A percentile compares a stretch with the other conserved stretches of the same genome.
These are phyloP conservation scores for Drosophila anceps DNA, from an alignment of 2,888 invertebrate genomes.

Conservation along the genomic window DNA sequence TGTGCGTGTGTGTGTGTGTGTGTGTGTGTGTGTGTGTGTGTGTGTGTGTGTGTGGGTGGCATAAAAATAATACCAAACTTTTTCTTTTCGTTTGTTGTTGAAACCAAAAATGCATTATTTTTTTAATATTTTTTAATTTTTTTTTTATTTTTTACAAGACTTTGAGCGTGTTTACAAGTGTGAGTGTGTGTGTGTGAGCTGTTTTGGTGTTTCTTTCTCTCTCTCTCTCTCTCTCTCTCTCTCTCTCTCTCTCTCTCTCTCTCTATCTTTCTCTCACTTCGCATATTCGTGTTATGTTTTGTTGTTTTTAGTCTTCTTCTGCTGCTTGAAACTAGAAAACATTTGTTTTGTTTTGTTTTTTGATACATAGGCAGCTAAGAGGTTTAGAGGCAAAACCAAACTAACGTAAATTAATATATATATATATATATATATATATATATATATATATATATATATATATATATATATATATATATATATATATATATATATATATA, in stretches of 20 bases:
- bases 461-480: too few species aligned
- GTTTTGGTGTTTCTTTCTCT: conserved; percentile 32
- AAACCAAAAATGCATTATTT: conserved; percentile 62
- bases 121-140: conserved; percentile 28
- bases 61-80: not conserved
- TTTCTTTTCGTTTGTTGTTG: conserved; percentile 18
- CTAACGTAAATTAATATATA: not conserved
- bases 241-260: conserved; percentile 14
- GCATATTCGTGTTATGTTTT: conserved; percentile 14
- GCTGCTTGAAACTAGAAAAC: conserved; percentile 26
- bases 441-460: too few species aligned
- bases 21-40: conserved; percentile 17
- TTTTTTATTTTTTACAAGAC: conserved; percentile 55
- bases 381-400: conserved; percentile 20
- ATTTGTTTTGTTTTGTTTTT: conserved; percentile 4
- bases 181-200: conserved; percentile 18
- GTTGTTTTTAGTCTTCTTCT: conserved; percentile 27
- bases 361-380: conserved; percentile 1
- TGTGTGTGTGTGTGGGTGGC: conserved; percentile 14
- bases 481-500: too few species aligned
- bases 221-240: conserved; percentile 7
- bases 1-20: conserved; percentile 15
- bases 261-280: conserved; percentile 10
- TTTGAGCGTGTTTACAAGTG: conserved; percentile 65
- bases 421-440: not conserved